phyloP scores from a whole-genome alignment of 1,140 invertebrate genomes.

The Copidosoma floridanum region DNA sequence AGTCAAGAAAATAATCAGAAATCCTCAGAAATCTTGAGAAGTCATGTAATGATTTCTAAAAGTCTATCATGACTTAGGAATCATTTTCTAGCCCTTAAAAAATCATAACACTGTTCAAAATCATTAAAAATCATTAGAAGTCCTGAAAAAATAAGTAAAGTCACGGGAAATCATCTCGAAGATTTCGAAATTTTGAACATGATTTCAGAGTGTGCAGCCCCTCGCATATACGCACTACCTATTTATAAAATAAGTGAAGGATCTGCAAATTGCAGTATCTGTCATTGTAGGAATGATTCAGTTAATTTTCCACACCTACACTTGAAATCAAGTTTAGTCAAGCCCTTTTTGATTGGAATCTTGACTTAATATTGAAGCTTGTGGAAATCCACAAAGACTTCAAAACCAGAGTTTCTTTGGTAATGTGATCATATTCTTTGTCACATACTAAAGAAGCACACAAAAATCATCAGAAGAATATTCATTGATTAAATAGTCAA shows the following conservation, averaged over 20 bases:
- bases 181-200: no score
- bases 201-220: no score
- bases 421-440: slow-evolving; percentile 57
- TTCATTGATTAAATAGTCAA: slow-evolving; percentile 50
- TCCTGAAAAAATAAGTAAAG: no score
- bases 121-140: no score
- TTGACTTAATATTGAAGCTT: slow-evolving; percentile 37
- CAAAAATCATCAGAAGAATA: slow-evolving; percentile 48
- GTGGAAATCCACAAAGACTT: slow-evolving; percentile 53
- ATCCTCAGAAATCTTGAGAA: no score
- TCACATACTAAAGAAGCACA: slow-evolving; percentile 49
- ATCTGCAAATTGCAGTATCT: slow-evolving; percentile 37
- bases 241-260: slow-evolving; percentile 25
- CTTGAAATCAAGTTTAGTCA: slow-evolving; percentile 40
- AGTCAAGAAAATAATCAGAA: no score
- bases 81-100: no score
- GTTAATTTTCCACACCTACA: slow-evolving; percentile 36
- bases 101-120: no score
- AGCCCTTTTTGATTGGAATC: slow-evolving; percentile 29
- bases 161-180: no score
- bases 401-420: slow-evolving; percentile 46
- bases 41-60: no score
- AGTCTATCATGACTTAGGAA: no score
- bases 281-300: no score
- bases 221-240: slow-evolving; percentile 44